A percentile compares a stretch with the other conserved stretches of the same genome.
Conservation (phyloP, 2,113 vertebrate genomes). For the Excalfactoria chinensis region DNA sequence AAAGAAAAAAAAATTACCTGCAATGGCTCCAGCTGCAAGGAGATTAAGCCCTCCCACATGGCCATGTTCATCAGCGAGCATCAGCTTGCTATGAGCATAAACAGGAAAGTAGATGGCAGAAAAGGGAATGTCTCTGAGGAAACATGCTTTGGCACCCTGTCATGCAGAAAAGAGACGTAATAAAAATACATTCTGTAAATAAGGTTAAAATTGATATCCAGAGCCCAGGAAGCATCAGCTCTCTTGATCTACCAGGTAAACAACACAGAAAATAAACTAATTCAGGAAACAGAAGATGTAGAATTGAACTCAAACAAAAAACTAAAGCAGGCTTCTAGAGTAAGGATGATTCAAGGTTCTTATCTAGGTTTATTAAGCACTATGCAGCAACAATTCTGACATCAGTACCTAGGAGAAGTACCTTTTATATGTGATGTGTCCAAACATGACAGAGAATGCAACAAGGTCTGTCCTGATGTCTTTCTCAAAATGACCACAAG, state of each 20-base stretch:
- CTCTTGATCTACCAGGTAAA: background rate
- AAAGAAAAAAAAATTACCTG: slow-evolving; percentile 82
- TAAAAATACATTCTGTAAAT: slow-evolving; percentile 39
- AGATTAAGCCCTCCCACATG: slow-evolving; percentile 90
- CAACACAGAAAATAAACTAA: background rate
- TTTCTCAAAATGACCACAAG: background rate
- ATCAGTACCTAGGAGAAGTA: background rate
- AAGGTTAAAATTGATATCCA: slow-evolving; percentile 20
- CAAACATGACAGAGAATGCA: background rate
- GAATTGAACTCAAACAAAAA: background rate
- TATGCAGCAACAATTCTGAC: background rate
- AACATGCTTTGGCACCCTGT: slow-evolving; percentile 98
- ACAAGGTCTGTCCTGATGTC: background rate
- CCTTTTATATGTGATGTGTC: background rate
- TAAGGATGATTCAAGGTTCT: background rate
- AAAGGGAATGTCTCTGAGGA: slow-evolving; percentile 99
- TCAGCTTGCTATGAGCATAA: slow-evolving; percentile 92
- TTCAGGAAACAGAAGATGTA: background rate
- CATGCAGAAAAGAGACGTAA: slow-evolving; percentile 55
- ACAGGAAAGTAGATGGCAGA: slow-evolving; percentile 98
- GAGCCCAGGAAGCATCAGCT: background rate
- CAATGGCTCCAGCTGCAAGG: slow-evolving; percentile 93
- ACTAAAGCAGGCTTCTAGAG: background rate
- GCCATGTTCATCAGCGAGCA: slow-evolving; percentile 91
- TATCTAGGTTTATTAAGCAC: background rate